Percentiles rank a stretch among this genome's conserved stretches.
These are phyloP conservation scores for Himalopsyche phryganea DNA, from an alignment of 1,140 invertebrate genomes.

Conservation along the genomic window DNA sequence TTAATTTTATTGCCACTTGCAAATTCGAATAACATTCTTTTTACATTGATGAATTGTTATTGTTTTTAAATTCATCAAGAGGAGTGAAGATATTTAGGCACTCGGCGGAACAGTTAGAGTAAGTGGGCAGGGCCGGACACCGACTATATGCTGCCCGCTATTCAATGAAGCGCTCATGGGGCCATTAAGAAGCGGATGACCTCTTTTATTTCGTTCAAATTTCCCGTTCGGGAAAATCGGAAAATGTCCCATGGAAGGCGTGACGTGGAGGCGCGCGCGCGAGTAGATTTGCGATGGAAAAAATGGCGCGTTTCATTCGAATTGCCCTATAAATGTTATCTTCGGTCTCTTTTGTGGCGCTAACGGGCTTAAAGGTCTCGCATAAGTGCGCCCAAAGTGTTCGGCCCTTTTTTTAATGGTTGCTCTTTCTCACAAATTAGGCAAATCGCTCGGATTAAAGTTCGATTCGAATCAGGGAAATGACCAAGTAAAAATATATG, in stretches of 20 bases:
- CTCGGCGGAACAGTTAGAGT: conserved; percentile 1
- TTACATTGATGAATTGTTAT: no score
- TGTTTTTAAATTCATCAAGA: no score
- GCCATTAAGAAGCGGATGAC: conserved; percentile 23
- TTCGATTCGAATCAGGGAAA: no score
- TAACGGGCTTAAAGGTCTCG: conserved; percentile 2
- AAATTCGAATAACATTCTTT: no score
- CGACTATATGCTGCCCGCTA: conserved; percentile 7
- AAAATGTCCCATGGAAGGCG: conserved; percentile 9
- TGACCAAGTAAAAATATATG: no score
- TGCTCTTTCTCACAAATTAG: conserved; percentile 5
- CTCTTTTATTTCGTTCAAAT: conserved; percentile 22
- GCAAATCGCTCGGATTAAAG: background rate
- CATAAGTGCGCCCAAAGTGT: background rate
- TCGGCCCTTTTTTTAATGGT: conserved; percentile 5
- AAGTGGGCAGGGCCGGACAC: conserved; percentile 13
- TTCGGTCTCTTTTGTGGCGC: conserved; percentile 10
- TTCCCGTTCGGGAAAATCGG: conserved; percentile 19
- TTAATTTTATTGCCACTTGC: no score
- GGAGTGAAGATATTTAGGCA: conserved; percentile 2
- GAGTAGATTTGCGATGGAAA: conserved; percentile 21
- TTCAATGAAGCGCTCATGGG: conserved; percentile 18
- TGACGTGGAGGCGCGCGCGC: conserved; percentile 10
- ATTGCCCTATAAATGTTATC: conserved; percentile 9
- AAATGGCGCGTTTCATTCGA: conserved; percentile 19